Evolutionary conservation across 2,888 invertebrate genomes (phyloP), one percentile per base, ranked within the genome.

Genomic region (Yponomeuta sedellus): DNA sequence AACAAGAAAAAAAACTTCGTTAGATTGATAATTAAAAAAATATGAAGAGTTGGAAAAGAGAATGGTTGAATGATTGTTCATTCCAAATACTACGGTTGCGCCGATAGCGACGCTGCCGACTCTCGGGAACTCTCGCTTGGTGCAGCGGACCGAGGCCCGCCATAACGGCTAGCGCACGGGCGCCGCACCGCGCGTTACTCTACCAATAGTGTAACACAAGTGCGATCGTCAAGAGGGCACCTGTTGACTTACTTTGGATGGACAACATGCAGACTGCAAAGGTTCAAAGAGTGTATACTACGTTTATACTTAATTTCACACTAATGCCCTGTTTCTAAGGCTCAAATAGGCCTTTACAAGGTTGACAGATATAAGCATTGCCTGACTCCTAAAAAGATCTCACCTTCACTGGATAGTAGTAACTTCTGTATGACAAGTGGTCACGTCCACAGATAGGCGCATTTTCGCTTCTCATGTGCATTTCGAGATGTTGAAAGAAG

Each of bases 381-480:
- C 3, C 44, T 16, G 44, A 16, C 44, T 16, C 44, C 12, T 52
- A 52, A 52, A 52, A 52, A 28, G 25, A 22, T 10, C 85, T 82
- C 76, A 97, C 97, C 94, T 98, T 98, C 44, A 98, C 97, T 52
- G 99, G 98, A 82, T 97, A 99, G 87, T 99, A 99, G 78, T 98
- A 98, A 68, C 99, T 99, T 74, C 99, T 94, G 87, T 96, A 99
- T 0, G 98, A 97, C 39, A 99, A 92, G 85, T 99, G 99, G 86
- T 99, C 99, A 22, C 99, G 92, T 0, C 99, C 99, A 87, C 99
- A 98, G 0, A 99, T 88, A 0, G 99, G 99, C 0, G 98, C 94
- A 86, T 98, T 96, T 85, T 99, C 99, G 71, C 98, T 97, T 65
- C 99, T 92, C 98, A 99, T 98, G 83, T 99, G 99, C 99, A 99